These are phyloP conservation scores for Heliornis fulica DNA, from an alignment of 2,113 vertebrate species.

Conservation along the genomic window DNA sequence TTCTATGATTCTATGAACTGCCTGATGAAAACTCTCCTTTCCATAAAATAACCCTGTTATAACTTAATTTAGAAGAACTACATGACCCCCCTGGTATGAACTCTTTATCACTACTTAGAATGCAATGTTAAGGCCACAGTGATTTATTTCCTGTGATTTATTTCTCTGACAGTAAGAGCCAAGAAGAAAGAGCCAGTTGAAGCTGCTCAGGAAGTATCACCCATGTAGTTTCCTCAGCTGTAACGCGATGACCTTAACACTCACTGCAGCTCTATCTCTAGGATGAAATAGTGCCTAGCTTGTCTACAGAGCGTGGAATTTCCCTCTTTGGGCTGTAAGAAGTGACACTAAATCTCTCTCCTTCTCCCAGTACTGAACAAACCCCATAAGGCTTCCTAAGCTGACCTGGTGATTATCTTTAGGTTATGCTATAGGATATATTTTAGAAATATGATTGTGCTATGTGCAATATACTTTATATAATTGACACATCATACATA, in stretches of 20 bases:
- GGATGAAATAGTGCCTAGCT: not conserved
- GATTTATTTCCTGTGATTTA: conserved; percentile 1
- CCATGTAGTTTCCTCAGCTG: not conserved
- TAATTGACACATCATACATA: not conserved
- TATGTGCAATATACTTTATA: not conserved
- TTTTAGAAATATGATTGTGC: not conserved
- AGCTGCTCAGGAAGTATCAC: not conserved
- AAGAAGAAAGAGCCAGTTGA: not conserved
- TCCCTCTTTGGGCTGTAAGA: not conserved
- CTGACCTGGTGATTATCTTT: not conserved
- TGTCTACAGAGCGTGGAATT: not conserved
- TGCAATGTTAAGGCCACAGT: not conserved
- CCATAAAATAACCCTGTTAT: not conserved
- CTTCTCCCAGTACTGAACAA: not conserved
- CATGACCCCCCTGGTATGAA: not conserved
- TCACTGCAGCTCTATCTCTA: not conserved
- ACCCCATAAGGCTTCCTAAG: not conserved
- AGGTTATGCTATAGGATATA: not conserved
- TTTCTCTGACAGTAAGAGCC: not conserved
- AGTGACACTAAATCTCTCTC: not conserved
- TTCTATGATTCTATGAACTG: too few species aligned
- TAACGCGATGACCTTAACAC: not conserved
- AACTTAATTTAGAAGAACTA: not conserved
- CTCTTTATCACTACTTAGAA: not conserved
- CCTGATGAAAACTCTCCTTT: not conserved